Percentiles rank a stretch among this genome's conserved stretches.
phyloP scores from a whole-genome alignment of 2,888 invertebrate genomes.

The Sericinus montela region DNA sequence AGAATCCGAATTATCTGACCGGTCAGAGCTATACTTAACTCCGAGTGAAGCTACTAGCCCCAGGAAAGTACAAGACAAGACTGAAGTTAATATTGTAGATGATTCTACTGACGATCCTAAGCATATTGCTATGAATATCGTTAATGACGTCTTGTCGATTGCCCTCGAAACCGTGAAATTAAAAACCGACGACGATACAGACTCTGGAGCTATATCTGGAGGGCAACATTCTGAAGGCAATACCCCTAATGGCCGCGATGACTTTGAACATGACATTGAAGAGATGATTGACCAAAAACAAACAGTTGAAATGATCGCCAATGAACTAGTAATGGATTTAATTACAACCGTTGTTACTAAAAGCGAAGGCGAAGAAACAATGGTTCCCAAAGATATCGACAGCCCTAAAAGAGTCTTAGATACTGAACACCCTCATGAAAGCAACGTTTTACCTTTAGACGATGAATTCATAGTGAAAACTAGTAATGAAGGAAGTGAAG shows the following conservation, averaged over 20 bases:
- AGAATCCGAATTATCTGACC: slow-evolving; percentile 83
- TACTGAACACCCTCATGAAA: slow-evolving; percentile 60
- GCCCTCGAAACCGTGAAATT: slow-evolving; percentile 65
- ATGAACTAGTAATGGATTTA: slow-evolving; percentile 57
- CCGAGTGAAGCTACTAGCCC: slow-evolving; percentile 82
- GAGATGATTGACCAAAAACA: slow-evolving; percentile 57
- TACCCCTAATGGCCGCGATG: slow-evolving; percentile 67
- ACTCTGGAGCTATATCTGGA: slow-evolving; percentile 71
- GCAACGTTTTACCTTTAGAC: slow-evolving; percentile 65
- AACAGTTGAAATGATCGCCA: slow-evolving; percentile 53
- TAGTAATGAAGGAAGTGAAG: slow-evolving; percentile 42
- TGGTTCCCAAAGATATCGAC: slow-evolving; percentile 25
- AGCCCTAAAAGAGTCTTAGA: slow-evolving; percentile 54
- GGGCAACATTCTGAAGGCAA: slow-evolving; percentile 68
- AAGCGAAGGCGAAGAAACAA: slow-evolving; percentile 35
- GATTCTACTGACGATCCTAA: slow-evolving; percentile 59
- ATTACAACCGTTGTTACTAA: slow-evolving; percentile 47
- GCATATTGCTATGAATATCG: slow-evolving; percentile 65
- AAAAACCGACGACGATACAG: slow-evolving; percentile 67
- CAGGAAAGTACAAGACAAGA: slow-evolving; percentile 64
- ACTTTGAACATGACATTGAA: slow-evolving; percentile 66
- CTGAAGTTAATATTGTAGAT: slow-evolving; percentile 47
- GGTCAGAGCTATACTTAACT: slow-evolving; percentile 83
- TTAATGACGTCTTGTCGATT: slow-evolving; percentile 70
- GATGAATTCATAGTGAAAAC: slow-evolving; percentile 61